Conservation (phyloP, 2,888 invertebrate species). For the Syrphus vitripennis region DNA sequence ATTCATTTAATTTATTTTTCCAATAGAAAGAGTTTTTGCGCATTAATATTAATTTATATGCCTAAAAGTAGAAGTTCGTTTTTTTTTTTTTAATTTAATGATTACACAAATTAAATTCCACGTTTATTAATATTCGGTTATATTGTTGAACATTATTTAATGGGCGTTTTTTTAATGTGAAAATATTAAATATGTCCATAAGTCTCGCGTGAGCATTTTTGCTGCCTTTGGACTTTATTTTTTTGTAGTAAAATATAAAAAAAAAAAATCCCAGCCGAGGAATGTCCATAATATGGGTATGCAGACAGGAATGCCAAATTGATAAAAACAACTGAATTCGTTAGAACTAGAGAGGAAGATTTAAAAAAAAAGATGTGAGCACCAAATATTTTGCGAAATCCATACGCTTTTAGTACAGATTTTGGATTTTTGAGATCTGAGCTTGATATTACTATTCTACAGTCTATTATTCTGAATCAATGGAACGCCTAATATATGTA, state of each 20-base stretch:
- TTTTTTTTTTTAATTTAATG: not conserved
- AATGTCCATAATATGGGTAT: too few species aligned
- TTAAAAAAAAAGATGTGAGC: too few species aligned
- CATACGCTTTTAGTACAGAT: too few species aligned
- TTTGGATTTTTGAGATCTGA: too few species aligned
- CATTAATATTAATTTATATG: not conserved
- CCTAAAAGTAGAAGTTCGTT: not conserved
- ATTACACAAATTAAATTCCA: not conserved
- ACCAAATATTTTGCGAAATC: too few species aligned
- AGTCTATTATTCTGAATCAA: too few species aligned
- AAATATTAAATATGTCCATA: not conserved
- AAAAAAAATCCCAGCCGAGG: not conserved
- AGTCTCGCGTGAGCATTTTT: not conserved
- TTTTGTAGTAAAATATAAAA: not conserved
- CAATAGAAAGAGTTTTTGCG: conserved; percentile 3
- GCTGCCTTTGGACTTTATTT: not conserved
- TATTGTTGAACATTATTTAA: not conserved
- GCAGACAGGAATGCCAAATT: too few species aligned
- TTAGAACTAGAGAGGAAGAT: too few species aligned
- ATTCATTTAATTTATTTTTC: not conserved
- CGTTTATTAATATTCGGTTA: not conserved
- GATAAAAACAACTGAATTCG: too few species aligned
- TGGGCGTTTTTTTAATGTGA: not conserved
- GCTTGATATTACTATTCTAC: too few species aligned
- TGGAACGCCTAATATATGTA: too few species aligned